Percentiles rank a stretch among this genome's conserved stretches.
phyloP scores from a whole-genome alignment of 1,140 invertebrate genomes.

The Caenorhabditis latens region DNA sequence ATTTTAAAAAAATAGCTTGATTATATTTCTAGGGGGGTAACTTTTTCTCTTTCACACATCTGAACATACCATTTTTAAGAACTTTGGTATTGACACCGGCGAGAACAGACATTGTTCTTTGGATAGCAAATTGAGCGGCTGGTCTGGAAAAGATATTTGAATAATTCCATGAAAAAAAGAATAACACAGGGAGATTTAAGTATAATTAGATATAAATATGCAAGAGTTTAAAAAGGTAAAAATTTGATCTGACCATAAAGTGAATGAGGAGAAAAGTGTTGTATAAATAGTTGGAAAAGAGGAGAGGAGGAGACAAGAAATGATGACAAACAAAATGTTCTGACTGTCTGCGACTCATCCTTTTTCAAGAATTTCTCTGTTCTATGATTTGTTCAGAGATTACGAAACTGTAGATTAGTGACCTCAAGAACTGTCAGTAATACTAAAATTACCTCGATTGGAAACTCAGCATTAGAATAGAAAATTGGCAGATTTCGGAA shows the following conservation, averaged over 20 bases:
- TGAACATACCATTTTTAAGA: conserved; percentile 17
- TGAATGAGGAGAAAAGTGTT: too few relatives aligned
- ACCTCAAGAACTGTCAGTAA: not conserved
- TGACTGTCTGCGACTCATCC: conserved; percentile 8
- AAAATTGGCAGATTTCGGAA: too few relatives aligned
- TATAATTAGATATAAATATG: too few relatives aligned
- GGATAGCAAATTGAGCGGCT: not conserved
- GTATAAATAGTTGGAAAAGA: not conserved
- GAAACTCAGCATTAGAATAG: not conserved
- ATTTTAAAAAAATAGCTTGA: too few relatives aligned
- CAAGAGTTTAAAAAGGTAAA: not conserved
- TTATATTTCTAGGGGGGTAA: too few relatives aligned
- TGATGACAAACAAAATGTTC: conserved; percentile 30
- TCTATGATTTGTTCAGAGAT: conserved; percentile 6
- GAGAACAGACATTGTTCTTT: conserved; percentile 31
- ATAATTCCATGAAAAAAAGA: not conserved
- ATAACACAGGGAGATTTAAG: not conserved
- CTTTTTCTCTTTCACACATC: too few relatives aligned
- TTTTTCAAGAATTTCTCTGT: conserved; percentile 1
- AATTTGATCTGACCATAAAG: not conserved
- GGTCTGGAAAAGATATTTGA: not conserved
- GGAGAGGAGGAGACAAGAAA: not conserved
- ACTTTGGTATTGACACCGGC: conserved; percentile 27
- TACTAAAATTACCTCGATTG: conserved; percentile 7
- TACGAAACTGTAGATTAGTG: not conserved